Evolutionary conservation across 2,888 invertebrate genomes (phyloP).

Genomic region (Orchesellides sinensis): DNA sequence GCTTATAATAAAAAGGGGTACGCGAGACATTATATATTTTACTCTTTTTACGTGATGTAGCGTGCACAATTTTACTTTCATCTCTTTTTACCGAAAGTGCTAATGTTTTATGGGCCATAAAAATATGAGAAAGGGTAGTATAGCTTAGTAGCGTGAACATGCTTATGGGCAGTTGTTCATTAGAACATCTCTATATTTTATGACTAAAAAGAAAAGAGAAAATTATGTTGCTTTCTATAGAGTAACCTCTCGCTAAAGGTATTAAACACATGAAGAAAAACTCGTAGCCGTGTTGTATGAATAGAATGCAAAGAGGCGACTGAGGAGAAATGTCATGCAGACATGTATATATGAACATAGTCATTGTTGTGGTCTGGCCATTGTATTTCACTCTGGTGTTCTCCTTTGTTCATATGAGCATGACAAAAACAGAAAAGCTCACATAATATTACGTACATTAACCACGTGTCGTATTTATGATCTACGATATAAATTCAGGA

Average conservation of each 20-base stretch:
- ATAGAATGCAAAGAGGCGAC: too few species aligned
- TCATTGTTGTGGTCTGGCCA: too few species aligned
- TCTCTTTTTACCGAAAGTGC: slow-evolving; percentile 39
- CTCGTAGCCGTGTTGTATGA: too few species aligned
- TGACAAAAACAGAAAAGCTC: neutral
- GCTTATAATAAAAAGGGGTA: too few species aligned
- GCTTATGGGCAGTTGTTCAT: neutral
- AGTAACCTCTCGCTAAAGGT: too few species aligned
- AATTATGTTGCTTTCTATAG: too few species aligned
- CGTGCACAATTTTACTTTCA: slow-evolving; percentile 43
- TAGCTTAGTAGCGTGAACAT: neutral
- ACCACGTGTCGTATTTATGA: slow-evolving; percentile 16
- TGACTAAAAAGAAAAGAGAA: neutral
- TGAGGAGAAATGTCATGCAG: too few species aligned
- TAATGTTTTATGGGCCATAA: slow-evolving; percentile 61
- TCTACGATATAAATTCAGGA: slow-evolving; percentile 11
- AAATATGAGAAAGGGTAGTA: slow-evolving; percentile 31
- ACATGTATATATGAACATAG: too few species aligned
- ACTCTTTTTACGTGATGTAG: too few species aligned
- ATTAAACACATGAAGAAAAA: too few species aligned
- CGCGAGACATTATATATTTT: too few species aligned
- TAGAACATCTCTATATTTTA: neutral
- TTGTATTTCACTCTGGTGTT: neutral
- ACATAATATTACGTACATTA: neutral
- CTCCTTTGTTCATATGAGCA: neutral